Percentiles rank a stretch among this genome's conserved stretches.
Evolutionary conservation across 2,113 vertebrate species (phyloP).

Genomic region (Cochlearius cochlearius): DNA sequence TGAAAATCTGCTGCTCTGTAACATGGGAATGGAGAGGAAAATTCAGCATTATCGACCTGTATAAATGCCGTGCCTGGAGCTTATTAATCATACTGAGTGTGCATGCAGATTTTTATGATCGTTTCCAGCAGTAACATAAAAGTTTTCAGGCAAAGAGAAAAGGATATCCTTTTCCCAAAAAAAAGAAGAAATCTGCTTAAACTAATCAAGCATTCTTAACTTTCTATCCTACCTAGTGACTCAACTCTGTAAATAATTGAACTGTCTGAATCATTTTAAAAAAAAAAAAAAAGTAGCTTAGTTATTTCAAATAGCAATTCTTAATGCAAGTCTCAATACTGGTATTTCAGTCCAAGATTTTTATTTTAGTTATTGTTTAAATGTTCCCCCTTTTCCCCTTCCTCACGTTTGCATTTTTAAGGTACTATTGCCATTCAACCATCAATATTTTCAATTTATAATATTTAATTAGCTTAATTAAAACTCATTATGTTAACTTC

Average conservation of each 20-base stretch:
- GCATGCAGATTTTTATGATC: not conserved
- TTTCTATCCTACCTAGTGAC: not conserved
- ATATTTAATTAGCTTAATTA: not conserved
- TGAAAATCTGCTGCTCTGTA: not conserved
- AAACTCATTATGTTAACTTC: not conserved
- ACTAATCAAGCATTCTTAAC: not conserved
- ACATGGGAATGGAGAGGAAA: not conserved
- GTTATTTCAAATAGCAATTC: not conserved
- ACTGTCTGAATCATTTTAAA: not conserved
- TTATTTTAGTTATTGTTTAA: not conserved
- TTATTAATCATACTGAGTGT: not conserved
- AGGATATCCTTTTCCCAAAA: not conserved
- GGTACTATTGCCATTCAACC: not conserved
- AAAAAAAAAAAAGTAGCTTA: not conserved
- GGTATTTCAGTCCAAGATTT: not conserved
- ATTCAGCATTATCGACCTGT: not conserved
- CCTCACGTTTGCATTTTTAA: not conserved
- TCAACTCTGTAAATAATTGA: not conserved
- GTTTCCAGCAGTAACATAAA: not conserved
- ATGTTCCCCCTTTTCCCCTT: not conserved
- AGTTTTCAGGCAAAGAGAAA: not conserved
- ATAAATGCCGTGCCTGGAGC: not conserved
- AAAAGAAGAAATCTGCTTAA: not conserved
- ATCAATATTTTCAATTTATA: not conserved
- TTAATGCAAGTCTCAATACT: not conserved